Base-by-base conservation (phyloP, 2,888 invertebrate species). In the Sclerodermus sp. region DNA sequence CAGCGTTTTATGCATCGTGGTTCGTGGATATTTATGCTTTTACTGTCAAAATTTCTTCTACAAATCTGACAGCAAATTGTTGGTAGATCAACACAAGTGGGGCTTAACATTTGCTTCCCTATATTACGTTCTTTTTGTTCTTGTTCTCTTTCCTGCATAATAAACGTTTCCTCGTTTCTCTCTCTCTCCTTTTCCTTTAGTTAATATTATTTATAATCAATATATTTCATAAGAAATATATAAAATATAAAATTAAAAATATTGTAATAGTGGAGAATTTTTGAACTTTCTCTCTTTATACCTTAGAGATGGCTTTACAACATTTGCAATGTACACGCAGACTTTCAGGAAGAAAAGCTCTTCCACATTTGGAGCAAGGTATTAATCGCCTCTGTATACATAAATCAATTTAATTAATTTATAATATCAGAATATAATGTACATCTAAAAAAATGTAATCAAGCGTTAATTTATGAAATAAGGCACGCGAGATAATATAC, bases 291-390 rank as follows among this genome's bases (percentile, higher is more conserved):
- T 34, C 13, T 30, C 8, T 10, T 41, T 30, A 29, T 14, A 59
- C 61, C 55, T 64, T 64, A 2, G 51, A 45, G 1, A 34, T 16
- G 13, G 52, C 61, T 47, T 60, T 62, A 68, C 80, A 83, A 58
- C 79, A 81, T 59, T 78, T 77, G 61, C 79, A 74, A 68, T 89
- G 89, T 1, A 88, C 83, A 12, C 79, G 67, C 13, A 89, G 73
- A 32, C 88, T 79, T 60, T 88, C 87, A 0, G 88, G 87, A 55
- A 83, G 79, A 76, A 89, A 89, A 18, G 87, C 87, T 41, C 89
- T 79, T 9, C 84, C 84, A 70, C 89, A 89, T 63, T 83, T 83
- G 38, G 79, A 78, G 66, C 89, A 89, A 1, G 85, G 82, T 16
- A 85, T 77, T 60, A 89, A 68, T 44, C 78, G 80, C 75, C 82